These are phyloP conservation scores for Conopomorpha cramerella DNA, from an alignment of 1,140 invertebrate genomes.

Conservation along the genomic window DNA sequence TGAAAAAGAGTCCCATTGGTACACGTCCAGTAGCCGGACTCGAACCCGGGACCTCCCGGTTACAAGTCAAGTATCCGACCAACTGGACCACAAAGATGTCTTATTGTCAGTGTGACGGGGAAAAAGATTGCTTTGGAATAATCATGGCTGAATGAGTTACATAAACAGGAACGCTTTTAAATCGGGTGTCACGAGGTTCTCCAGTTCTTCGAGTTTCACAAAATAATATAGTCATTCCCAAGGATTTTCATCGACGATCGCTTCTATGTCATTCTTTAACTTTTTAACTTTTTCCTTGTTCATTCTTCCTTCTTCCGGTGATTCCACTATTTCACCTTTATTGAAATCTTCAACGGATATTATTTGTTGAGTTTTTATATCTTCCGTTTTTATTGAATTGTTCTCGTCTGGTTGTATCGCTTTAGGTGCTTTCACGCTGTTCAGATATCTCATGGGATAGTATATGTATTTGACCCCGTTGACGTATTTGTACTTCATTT, in stretches of 20 bases:
- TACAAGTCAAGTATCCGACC: too few species aligned
- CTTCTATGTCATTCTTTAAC: conserved; percentile 30
- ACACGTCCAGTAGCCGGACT: too few species aligned
- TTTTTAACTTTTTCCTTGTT: conserved; percentile 31
- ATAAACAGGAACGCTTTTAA: conserved; percentile 35
- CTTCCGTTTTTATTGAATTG: conserved; percentile 13
- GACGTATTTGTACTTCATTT: conserved; percentile 26
- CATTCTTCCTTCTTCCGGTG: conserved; percentile 22
- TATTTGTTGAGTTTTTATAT: conserved; percentile 24
- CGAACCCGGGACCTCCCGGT: too few species aligned
- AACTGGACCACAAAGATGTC: too few species aligned
- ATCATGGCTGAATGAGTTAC: conserved; percentile 8
- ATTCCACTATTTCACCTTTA: conserved; percentile 37
- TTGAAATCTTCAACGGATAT: conserved; percentile 33
- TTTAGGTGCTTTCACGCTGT: conserved; percentile 20
- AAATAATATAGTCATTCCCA: conserved; percentile 57
- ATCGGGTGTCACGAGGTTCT: conserved; percentile 34
- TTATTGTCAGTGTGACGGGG: too few species aligned
- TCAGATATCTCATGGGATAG: conserved; percentile 16
- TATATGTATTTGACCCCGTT: conserved; percentile 37
- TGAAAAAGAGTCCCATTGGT: too few species aligned
- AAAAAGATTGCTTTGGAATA: too few species aligned
- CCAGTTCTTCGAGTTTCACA: conserved; percentile 42
- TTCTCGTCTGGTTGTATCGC: conserved; percentile 11
- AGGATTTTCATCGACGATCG: conserved; percentile 39